Percentiles rank a stretch among this genome's conserved stretches.
These are phyloP conservation scores for Fistularia tabacaria DNA, from an alignment of 2,797 vertebrate species.

Conservation along the genomic window DNA sequence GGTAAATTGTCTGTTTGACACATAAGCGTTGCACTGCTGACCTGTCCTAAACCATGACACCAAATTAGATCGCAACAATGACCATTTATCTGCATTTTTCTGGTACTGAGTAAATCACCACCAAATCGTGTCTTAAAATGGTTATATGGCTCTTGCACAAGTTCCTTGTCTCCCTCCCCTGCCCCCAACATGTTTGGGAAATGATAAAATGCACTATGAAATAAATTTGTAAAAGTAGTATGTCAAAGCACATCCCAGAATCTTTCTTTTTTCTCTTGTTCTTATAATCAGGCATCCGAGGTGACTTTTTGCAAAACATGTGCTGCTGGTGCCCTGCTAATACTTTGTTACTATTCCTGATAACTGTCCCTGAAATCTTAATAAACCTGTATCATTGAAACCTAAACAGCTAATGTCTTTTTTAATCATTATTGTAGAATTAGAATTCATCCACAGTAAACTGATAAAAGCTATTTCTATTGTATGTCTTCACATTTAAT, in stretches of 20 bases:
- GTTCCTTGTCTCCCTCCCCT: constrained; percentile 48
- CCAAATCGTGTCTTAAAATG: constrained; percentile 77
- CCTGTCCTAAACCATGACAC: constrained; percentile 55
- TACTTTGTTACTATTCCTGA: constrained; percentile 65
- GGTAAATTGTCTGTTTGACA: constrained; percentile 39
- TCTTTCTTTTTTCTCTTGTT: constrained; percentile 55
- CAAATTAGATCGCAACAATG: constrained; percentile 61
- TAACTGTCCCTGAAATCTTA: constrained; percentile 66
- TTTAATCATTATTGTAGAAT: neutral
- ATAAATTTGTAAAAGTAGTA: constrained; percentile 52
- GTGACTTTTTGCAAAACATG: constrained; percentile 61
- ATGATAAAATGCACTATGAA: constrained; percentile 73
- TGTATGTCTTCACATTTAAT: too few species aligned
- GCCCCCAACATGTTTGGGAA: constrained; percentile 47
- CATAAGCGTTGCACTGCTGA: constrained; percentile 53
- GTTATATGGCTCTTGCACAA: constrained; percentile 70
- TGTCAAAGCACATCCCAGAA: constrained; percentile 62
- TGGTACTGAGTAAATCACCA: constrained; percentile 60
- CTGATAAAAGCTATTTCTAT: too few species aligned
- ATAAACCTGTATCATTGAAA: constrained; percentile 66
- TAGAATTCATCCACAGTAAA: too few species aligned
- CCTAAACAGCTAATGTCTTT: constrained; percentile 6
- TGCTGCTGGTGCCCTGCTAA: constrained; percentile 68
- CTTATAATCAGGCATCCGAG: constrained; percentile 60
- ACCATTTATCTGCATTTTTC: constrained; percentile 53